These are phyloP conservation scores for Perca fluviatilis DNA, from an alignment of 2,113 vertebrate genomes.

Conservation along the genomic window DNA sequence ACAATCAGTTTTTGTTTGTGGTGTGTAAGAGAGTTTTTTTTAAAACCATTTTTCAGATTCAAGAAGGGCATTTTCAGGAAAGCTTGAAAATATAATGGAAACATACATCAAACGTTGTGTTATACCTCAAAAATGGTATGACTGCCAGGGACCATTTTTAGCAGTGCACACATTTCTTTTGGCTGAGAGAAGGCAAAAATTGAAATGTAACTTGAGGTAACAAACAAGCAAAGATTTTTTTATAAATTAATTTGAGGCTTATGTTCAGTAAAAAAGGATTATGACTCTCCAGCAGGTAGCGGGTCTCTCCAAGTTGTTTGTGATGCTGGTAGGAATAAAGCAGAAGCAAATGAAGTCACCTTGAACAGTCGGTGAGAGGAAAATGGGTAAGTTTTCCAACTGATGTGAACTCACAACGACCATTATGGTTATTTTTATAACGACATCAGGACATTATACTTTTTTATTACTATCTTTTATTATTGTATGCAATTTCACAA, in stretches of 20 bases:
- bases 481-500: neutral
- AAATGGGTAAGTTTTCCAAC: conserved; percentile 5
- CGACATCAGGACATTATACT: neutral
- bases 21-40: neutral
- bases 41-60: neutral
- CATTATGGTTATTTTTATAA: neutral
- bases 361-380: conserved; percentile 9
- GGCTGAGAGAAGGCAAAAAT: conserved; percentile 6
- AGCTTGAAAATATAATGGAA: conserved; percentile 16
- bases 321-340: neutral
- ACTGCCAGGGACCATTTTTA: neutral
- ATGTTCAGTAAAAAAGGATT: conserved; percentile 13
- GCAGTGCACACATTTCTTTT: neutral
- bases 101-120: neutral
- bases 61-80: conserved; percentile 14
- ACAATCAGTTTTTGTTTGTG: neutral
- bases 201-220: conserved; percentile 8
- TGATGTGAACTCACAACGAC: neutral
- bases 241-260: conserved; percentile 22
- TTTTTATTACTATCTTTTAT: neutral
- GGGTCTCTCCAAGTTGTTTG: conserved; percentile 15
- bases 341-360: conserved; percentile 18
- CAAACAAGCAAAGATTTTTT: conserved; percentile 19
- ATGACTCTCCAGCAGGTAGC: neutral
- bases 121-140: neutral